Evolutionary conservation across 2,888 invertebrate genomes (phyloP).

Genomic region (Lacanobia oleracea): DNA sequence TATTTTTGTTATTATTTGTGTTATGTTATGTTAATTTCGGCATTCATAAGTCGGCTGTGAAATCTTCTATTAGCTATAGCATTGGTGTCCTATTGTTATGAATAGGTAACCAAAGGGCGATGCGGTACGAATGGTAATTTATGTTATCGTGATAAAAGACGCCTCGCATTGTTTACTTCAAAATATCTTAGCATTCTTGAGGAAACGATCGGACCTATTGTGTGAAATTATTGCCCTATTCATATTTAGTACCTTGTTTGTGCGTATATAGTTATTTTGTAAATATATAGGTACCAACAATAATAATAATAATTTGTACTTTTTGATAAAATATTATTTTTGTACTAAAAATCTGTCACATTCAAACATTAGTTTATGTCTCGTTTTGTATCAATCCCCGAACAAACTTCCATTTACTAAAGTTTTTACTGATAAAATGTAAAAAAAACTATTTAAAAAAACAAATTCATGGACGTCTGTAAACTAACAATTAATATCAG

Average conservation of each 20-base stretch:
- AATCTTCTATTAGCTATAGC: slow-evolving; percentile 8
- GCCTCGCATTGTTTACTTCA: slow-evolving; percentile 13
- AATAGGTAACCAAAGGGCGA: background rate
- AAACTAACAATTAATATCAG: background rate
- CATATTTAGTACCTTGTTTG: slow-evolving; percentile 5
- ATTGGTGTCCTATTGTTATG: background rate
- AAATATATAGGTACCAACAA: background rate
- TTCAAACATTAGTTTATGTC: no score
- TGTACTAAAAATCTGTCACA: no score
- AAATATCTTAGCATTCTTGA: slow-evolving; percentile 17
- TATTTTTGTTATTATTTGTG: slow-evolving; percentile 7
- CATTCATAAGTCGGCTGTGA: slow-evolving; percentile 6
- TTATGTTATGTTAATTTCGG: slow-evolving; percentile 15
- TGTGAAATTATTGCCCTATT: slow-evolving; percentile 3
- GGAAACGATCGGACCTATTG: background rate
- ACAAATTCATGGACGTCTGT: no score
- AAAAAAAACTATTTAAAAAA: no score
- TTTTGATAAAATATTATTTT: no score
- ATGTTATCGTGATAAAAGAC: background rate
- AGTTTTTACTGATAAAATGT: no score
- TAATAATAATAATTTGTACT: no score
- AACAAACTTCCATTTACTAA: no score
- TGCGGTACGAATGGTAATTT: background rate
- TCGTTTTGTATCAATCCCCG: no score
- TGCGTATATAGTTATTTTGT: background rate